These are phyloP conservation scores for Thyatira batis DNA, from an alignment of 2,888 invertebrate species.

Conservation along the genomic window DNA sequence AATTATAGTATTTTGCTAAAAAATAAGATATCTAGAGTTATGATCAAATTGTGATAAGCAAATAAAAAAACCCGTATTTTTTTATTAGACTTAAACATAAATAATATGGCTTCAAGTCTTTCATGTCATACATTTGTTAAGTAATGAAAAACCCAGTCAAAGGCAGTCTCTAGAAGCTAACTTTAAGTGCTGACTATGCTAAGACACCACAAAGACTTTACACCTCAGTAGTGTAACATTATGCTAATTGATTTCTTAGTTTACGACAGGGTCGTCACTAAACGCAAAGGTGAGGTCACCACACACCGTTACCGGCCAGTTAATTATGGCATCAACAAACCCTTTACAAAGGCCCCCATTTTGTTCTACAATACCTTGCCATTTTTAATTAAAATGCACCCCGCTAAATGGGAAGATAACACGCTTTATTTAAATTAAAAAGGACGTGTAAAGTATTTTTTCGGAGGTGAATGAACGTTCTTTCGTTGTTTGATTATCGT, in stretches of 20 bases:
- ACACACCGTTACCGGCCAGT: constrained; percentile 40
- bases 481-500: neutral
- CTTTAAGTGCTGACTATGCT: neutral
- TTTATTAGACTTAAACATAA: too few relatives aligned
- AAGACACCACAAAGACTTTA: constrained; percentile 18
- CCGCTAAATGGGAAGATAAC: constrained; percentile 16
- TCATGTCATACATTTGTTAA: too few relatives aligned
- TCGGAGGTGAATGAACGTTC: neutral
- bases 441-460: neutral
- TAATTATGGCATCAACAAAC: constrained; percentile 53
- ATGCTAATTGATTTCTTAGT: constrained; percentile 62
- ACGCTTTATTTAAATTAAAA: constrained; percentile 7
- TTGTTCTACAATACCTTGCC: constrained; percentile 50
- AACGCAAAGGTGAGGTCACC: constrained; percentile 51
- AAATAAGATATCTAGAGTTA: too few relatives aligned
- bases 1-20: too few relatives aligned
- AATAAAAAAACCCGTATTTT: too few relatives aligned
- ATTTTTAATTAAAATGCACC: constrained; percentile 57
- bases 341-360: constrained; percentile 45
- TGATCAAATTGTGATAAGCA: too few relatives aligned
- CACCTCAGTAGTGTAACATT: constrained; percentile 44
- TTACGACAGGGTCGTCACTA: constrained; percentile 46
- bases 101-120: too few relatives aligned
- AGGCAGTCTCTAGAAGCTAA: too few relatives aligned
- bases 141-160: constrained; percentile 16